Evolutionary conservation across 2,888 invertebrate genomes (phyloP).

Genomic region (Chalcis sispes): DNA sequence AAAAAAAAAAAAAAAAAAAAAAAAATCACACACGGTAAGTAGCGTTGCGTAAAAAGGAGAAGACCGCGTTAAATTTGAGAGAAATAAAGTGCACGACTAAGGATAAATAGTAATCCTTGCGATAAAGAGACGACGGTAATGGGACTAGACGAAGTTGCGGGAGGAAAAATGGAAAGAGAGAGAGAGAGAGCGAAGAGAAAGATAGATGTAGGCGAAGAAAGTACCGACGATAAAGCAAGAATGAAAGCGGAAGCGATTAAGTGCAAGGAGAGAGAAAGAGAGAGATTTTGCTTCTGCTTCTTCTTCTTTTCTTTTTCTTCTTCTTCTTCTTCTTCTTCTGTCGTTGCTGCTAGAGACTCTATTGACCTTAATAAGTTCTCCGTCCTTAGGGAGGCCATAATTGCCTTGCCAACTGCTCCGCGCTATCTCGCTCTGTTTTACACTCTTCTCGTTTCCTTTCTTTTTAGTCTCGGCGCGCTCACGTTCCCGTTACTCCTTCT

Average conservation of each 20-base stretch:
- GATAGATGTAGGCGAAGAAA: background rate
- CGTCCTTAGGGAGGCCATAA: constrained; percentile 45
- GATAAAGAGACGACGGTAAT: constrained; percentile 26
- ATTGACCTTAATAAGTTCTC: constrained; percentile 55
- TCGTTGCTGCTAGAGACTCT: constrained; percentile 18
- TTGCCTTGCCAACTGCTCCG: constrained; percentile 43
- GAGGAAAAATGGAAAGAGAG: background rate
- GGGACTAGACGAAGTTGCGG: background rate
- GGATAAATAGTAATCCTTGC: constrained; percentile 22
- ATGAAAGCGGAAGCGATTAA: constrained; percentile 48
- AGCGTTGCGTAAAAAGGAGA: too few relatives aligned
- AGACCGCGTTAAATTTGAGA: background rate
- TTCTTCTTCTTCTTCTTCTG: background rate
- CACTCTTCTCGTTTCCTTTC: constrained; percentile 21
- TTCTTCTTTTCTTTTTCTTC: background rate
- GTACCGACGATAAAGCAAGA: constrained; percentile 25
- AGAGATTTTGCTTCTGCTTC: background rate
- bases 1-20: too few relatives aligned
- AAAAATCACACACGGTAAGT: too few relatives aligned
- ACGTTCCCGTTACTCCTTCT: background rate
- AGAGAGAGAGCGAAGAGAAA: background rate
- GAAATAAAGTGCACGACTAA: background rate
- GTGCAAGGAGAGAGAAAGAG: constrained; percentile 3
- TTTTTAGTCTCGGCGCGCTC: background rate
- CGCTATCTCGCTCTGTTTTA: constrained; percentile 27